Evolutionary conservation across 1,140 invertebrate genomes (phyloP), one percentile per base, ranked within the genome.

Genomic region (Papilio glaucus): DNA sequence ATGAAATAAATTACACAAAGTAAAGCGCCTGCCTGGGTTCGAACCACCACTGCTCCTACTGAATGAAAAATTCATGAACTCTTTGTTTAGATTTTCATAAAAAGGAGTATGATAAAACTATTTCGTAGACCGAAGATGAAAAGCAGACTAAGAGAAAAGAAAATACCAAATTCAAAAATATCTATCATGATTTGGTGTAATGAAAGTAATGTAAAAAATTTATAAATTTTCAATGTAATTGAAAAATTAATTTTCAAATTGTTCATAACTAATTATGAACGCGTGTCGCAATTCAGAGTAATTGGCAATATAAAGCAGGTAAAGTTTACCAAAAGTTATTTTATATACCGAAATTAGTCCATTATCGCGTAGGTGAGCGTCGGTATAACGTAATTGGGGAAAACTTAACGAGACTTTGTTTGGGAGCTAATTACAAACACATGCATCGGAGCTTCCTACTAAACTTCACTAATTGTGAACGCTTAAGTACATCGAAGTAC

Each of bases 371-470:
- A 68, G 39, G 63, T 68, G 63, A 26, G 39, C 39, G 63, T 45
- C 63, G 63, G 63, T 39, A 29, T 68, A 68, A 68, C 38, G 63
- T 42, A 68, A 68, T 45, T 68, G 63, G 21, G 38, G 63, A 42
- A 45, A 68, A 68, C 63, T 68, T 68, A 68, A 68, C 63, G 63
- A 68, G 63, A 68, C 63, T 41, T 67, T 68, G 63, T 68, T 68
- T 45, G 63, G 39, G 24, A 68, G 63, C 63, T 68, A 68, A 68
- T 68, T 68, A 68, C 63, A 68, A 68, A 68, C 63, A 67, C 63
- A 68, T 68, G 63, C 63, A 68, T 68, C 38, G 63, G 18, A 68
- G 63, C 39, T 45, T 42, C 39, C 18, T 18, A 13, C 38, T 41
- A 26, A 68, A 68, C 63, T 68, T 68, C 63, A 39, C 41, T 68